These are phyloP conservation scores for Campylomormyrus numenius DNA, from an alignment of 2,113 vertebrate species.

Conservation along the genomic window DNA sequence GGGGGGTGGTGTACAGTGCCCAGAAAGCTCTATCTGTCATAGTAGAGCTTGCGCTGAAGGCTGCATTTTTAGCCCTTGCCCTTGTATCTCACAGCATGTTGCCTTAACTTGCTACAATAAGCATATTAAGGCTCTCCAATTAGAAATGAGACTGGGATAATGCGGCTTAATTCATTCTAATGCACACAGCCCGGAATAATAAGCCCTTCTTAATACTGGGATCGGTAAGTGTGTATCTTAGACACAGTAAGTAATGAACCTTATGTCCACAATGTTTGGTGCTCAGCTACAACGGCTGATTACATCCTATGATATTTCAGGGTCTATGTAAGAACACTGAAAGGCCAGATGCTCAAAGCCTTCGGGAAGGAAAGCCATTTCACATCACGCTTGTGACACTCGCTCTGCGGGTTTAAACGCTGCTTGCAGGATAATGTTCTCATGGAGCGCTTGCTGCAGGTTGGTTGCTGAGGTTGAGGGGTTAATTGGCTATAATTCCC, in stretches of 20 bases:
- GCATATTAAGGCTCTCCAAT: neutral
- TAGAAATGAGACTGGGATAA: neutral
- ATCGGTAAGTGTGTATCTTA: neutral
- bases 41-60: neutral
- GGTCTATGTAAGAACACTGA: neutral
- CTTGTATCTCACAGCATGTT: neutral
- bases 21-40: neutral
- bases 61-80: neutral
- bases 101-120: neutral
- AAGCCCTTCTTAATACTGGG: neutral
- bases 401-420: no score
- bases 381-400: neutral
- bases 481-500: neutral
- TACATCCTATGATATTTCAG: neutral
- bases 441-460: neutral
- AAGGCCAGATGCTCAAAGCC: neutral
- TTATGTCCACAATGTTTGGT: neutral
- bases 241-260: neutral
- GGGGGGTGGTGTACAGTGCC: neutral
- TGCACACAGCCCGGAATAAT: neutral
- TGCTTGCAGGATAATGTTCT: neutral
- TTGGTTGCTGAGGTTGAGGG: neutral
- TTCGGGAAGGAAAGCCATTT: neutral
- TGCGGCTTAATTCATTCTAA: neutral
- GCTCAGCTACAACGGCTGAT: neutral